Percentiles rank a stretch among this genome's conserved stretches.
Conservation (phyloP, 2,888 invertebrate genomes). For the Nasonovia ribisnigri region DNA sequence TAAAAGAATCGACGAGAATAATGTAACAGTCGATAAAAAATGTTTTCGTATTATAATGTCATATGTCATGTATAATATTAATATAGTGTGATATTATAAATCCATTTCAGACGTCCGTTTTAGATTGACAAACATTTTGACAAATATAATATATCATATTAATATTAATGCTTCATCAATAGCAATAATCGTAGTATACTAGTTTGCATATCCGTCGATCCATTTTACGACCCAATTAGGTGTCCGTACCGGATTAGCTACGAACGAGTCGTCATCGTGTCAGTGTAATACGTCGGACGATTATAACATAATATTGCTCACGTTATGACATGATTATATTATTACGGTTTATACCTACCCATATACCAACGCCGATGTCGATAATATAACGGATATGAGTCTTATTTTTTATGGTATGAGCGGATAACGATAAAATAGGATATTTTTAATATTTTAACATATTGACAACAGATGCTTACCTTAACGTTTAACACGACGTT, state of each 20-base stretch:
- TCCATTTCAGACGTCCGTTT: neutral
- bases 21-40: neutral
- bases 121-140: conserved; percentile 45
- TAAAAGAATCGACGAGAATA: neutral
- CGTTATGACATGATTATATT: neutral
- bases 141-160: conserved; percentile 5
- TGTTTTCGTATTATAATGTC: neutral
- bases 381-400: neutral
- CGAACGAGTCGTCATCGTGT: neutral
- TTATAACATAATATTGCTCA: neutral
- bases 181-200: conserved; percentile 25
- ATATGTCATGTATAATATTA: neutral
- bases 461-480: neutral
- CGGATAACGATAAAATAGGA: neutral
- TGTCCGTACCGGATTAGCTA: conserved; percentile 9
- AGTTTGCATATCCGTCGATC: conserved; percentile 3
- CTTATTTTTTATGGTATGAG: neutral
- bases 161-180: neutral
- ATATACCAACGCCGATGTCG: too few relatives aligned
- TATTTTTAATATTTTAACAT: neutral
- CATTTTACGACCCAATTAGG: conserved; percentile 20
- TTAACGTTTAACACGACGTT: neutral
- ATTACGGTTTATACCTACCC: too few relatives aligned
- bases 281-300: neutral
- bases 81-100: neutral